Evolutionary conservation across 2,797 vertebrate genomes (phyloP).

Genomic region (Periophthalmus magnuspinnatus): DNA sequence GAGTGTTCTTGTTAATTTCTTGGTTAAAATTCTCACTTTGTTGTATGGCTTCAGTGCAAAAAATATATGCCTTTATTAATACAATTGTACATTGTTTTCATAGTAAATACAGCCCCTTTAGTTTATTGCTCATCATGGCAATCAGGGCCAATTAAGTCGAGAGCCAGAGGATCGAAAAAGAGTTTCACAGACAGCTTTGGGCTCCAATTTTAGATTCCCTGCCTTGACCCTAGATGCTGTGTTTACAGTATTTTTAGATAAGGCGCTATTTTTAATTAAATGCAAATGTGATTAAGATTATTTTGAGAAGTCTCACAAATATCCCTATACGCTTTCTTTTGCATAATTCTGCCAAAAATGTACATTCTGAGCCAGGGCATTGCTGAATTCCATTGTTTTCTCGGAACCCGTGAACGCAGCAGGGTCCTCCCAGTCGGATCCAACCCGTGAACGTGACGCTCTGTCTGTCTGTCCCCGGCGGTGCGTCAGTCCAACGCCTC

Average conservation of each 20-base stretch:
- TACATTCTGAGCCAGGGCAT: neutral
- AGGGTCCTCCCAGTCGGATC: constrained; percentile 66
- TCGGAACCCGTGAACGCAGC: constrained; percentile 46
- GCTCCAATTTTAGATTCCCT: too few relatives aligned
- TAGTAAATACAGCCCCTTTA: too few relatives aligned
- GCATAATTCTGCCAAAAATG: neutral
- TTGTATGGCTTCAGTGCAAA: neutral
- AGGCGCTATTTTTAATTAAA: neutral
- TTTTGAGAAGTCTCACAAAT: neutral
- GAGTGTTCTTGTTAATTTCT: neutral
- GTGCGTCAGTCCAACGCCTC: constrained; percentile 28
- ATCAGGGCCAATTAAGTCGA: too few relatives aligned
- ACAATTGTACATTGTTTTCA: too few relatives aligned
- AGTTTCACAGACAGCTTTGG: too few relatives aligned
- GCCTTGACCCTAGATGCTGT: neutral
- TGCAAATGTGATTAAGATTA: neutral
- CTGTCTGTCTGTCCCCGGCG: constrained; percentile 38
- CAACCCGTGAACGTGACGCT: constrained; percentile 71
- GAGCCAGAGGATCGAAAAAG: too few relatives aligned
- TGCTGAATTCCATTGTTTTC: constrained; percentile 18
- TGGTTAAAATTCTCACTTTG: neutral
- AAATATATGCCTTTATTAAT: neutral
- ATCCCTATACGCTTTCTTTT: neutral
- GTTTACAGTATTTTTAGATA: neutral
- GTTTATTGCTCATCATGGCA: too few relatives aligned